These are phyloP conservation scores for Diorhabda elongata DNA, from an alignment of 1,140 invertebrate species.

Conservation along the genomic window DNA sequence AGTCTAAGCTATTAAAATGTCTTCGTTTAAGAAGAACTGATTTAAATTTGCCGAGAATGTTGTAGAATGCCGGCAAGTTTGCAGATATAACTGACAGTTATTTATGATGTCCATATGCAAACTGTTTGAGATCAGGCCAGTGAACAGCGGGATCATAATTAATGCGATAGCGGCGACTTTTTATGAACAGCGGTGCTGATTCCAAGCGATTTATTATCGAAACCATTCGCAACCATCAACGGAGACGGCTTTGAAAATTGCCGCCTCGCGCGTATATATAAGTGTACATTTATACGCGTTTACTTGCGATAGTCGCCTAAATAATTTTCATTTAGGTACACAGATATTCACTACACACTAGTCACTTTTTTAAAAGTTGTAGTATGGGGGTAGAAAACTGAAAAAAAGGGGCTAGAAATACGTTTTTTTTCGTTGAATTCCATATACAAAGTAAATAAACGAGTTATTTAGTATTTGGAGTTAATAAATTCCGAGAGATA, in stretches of 20 bases:
- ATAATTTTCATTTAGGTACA: too few relatives aligned
- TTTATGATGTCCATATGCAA: conserved; percentile 43
- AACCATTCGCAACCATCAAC: conserved; percentile 39
- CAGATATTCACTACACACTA: too few relatives aligned
- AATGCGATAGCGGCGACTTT: conserved; percentile 45
- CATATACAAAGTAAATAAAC: too few relatives aligned
- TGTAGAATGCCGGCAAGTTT: conserved; percentile 29
- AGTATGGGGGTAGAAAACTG: too few relatives aligned
- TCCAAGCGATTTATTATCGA: conserved; percentile 42
- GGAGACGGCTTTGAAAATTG: conserved; percentile 32
- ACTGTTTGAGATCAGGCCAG: conserved; percentile 34
- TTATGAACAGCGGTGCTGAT: conserved; percentile 45
- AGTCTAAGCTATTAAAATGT: conserved; percentile 26
- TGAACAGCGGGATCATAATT: conserved; percentile 41
- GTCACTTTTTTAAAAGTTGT: too few relatives aligned
- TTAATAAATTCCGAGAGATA: too few relatives aligned
- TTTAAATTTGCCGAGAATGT: conserved; percentile 33
- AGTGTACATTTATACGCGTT: too few relatives aligned
- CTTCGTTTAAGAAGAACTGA: conserved; percentile 22
- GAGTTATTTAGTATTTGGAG: too few relatives aligned
- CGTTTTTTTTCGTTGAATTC: too few relatives aligned
- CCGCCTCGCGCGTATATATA: conserved; percentile 25
- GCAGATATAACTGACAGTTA: conserved; percentile 33
- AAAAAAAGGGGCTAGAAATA: too few relatives aligned
- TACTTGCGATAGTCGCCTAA: too few relatives aligned